Evolutionary conservation across 37 sponge, comb jelly and placozoan species (phyloP).

Genomic region (Cladorhizidae sp.): DNA sequence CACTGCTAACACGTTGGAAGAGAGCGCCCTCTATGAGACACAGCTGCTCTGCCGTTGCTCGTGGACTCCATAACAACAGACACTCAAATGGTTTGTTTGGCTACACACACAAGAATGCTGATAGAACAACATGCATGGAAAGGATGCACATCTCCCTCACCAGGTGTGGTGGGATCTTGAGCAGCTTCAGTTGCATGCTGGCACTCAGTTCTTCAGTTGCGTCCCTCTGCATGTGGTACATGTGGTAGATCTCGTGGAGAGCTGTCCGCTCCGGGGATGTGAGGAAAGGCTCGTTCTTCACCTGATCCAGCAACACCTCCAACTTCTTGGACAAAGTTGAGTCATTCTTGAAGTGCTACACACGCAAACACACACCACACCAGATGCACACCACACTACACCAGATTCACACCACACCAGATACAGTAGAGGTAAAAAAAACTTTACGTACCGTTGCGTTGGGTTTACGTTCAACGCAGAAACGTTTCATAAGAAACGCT

Average conservation of each 20-base stretch:
- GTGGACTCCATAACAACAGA: constrained; percentile 48
- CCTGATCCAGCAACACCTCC: constrained; percentile 39
- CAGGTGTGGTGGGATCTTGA: background rate
- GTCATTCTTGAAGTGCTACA: constrained; percentile 46
- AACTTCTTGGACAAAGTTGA: constrained; percentile 9
- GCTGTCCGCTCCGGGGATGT: constrained; percentile 18
- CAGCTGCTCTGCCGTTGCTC: constrained; percentile 61
- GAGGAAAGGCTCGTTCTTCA: background rate
- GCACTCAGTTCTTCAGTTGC: constrained; percentile 13
- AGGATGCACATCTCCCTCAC: background rate
- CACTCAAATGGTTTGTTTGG: constrained; percentile 50
- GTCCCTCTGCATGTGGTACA: constrained; percentile 46
- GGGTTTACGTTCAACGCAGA: no score
- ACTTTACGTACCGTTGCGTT: no score
- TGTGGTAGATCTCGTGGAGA: constrained; percentile 9
- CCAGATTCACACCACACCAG: no score
- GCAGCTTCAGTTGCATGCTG: constrained; percentile 15
- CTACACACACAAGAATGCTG: background rate
- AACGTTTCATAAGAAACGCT: no score
- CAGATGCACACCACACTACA: no score
- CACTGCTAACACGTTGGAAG: constrained; percentile 32
- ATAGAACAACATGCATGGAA: background rate
- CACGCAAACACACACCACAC: no score
- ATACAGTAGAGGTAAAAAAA: no score
- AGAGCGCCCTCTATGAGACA: constrained; percentile 51